Evolutionary conservation across 2,888 invertebrate species (phyloP).

Genomic region (Nomada fabriciana): DNA sequence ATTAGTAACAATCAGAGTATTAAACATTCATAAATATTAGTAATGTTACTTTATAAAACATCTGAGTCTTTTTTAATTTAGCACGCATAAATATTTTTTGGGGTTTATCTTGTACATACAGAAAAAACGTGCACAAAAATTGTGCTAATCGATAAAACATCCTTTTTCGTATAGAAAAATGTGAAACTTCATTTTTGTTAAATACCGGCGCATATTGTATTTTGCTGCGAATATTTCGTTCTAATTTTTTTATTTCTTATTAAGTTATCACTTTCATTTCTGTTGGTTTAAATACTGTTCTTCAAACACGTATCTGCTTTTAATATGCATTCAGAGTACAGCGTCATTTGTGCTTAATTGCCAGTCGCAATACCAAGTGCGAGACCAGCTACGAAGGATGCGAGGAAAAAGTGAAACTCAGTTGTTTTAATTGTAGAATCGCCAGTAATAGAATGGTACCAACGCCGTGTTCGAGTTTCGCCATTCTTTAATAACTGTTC

Average conservation of each 20-base stretch:
- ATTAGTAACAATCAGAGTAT: background rate
- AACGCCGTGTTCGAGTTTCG: constrained; percentile 89
- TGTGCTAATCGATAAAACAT: constrained; percentile 10
- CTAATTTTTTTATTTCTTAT: constrained; percentile 59
- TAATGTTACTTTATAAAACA: constrained; percentile 22
- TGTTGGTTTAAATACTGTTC: constrained; percentile 16
- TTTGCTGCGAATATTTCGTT: constrained; percentile 36
- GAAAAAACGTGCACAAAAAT: constrained; percentile 4
- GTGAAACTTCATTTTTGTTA: constrained; percentile 45
- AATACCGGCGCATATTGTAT: background rate
- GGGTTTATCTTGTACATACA: background rate
- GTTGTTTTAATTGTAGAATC: constrained; percentile 88
- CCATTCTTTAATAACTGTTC: constrained; percentile 90
- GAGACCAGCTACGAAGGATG: constrained; percentile 92
- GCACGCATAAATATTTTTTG: background rate
- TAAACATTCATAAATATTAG: constrained; percentile 5
- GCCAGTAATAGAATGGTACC: constrained; percentile 90
- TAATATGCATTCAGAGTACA: constrained; percentile 77
- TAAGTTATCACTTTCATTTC: constrained; percentile 47
- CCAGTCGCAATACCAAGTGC: constrained; percentile 88
- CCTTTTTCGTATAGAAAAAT: constrained; percentile 19
- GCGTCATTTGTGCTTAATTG: constrained; percentile 78
- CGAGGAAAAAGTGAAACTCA: constrained; percentile 92
- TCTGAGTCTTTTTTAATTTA: background rate
- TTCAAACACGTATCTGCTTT: constrained; percentile 6